Base-by-base conservation (phyloP, 2,797 vertebrate species). In the Premnoplex brunnescens region DNA sequence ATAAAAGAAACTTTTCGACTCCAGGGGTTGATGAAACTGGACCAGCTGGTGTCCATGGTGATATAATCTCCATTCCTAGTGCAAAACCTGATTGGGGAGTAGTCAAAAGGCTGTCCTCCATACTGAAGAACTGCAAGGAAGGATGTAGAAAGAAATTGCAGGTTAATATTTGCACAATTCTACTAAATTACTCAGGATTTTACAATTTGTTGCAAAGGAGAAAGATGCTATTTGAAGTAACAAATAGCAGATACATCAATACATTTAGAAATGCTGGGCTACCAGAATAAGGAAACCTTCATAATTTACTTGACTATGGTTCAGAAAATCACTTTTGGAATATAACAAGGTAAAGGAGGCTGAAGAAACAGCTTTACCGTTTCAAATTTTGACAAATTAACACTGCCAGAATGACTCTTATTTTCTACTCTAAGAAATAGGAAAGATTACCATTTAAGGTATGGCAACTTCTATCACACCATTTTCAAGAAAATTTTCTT, bases 1-100 rank as follows among this genome's bases (percentile, higher is more conserved):
- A 99, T 98, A 89, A 99, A 99, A 16, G 99, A 99, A 80, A 99
- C 99, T 96, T 99, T 99, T 66, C 98, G 98, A 97, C 99, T 99
- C 99, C 99, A 99, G 16, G 99, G 99, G 96, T 99, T 99, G 96
- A 99, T 97, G 62, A 99, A 99, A 97, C 99, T 99, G 94, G 99
- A 99, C 99, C 99, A 99, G 97, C 99, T 99, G 77, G 98, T 99
- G 96, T 99, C 99, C 44, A 99, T 97, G 8, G 98, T 99, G 96
- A 99, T 94, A 67, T 99, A 99, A 85, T 99, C 99, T 66, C 99
- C 99, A 9, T 99, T 99, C 48, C 98, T 98, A 28, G 98, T 97
- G 27, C 99, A 99, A 97, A 99, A 99, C 8, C 99, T 98, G 68
- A 99, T 98, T 6, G 99, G 99, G 1, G 99, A 99, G 73, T 99